A percentile compares a stretch with the other conserved stretches of the same genome.
Evolutionary conservation across 2,888 invertebrate species (phyloP).

Genomic region (Amphipyra berbera): DNA sequence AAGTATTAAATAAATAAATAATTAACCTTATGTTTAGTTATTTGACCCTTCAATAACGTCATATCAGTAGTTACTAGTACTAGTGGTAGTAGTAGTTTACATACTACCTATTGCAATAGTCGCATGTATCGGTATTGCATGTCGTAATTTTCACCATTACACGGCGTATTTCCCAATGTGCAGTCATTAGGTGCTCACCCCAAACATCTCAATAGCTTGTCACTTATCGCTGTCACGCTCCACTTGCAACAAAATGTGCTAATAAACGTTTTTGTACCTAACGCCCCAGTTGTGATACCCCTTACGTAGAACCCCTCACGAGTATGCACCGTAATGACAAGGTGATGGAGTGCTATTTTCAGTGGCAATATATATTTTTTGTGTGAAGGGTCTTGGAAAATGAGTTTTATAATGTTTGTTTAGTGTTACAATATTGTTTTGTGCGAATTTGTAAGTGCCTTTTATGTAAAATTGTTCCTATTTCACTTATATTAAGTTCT

Average conservation of each 20-base stretch:
- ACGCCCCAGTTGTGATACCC: slow-evolving; percentile 66
- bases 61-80: too few species aligned
- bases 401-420: slow-evolving; percentile 69
- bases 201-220: slow-evolving; percentile 78
- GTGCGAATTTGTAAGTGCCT: slow-evolving; percentile 52
- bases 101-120: too few species aligned
- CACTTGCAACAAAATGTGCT: slow-evolving; percentile 81
- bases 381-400: slow-evolving; percentile 61
- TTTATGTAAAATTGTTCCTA: slow-evolving; percentile 42
- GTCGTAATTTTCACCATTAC: slow-evolving; percentile 9
- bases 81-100: too few species aligned
- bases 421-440: slow-evolving; percentile 65
- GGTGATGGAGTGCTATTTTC: slow-evolving; percentile 18
- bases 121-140: too few species aligned
- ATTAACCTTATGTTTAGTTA: too few species aligned
- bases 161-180: slow-evolving; percentile 43
- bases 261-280: slow-evolving; percentile 83
- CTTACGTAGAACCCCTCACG: slow-evolving; percentile 29
- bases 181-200: slow-evolving; percentile 61
- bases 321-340: slow-evolving; percentile 26
- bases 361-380: slow-evolving; percentile 13
- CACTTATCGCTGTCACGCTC: slow-evolving; percentile 82
- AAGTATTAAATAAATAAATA: too few species aligned
- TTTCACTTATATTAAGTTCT: slow-evolving; percentile 11
- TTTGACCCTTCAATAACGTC: too few species aligned